phyloP scores from a whole-genome alignment of 2,888 invertebrate genomes.

The Strigamia maritima region DNA sequence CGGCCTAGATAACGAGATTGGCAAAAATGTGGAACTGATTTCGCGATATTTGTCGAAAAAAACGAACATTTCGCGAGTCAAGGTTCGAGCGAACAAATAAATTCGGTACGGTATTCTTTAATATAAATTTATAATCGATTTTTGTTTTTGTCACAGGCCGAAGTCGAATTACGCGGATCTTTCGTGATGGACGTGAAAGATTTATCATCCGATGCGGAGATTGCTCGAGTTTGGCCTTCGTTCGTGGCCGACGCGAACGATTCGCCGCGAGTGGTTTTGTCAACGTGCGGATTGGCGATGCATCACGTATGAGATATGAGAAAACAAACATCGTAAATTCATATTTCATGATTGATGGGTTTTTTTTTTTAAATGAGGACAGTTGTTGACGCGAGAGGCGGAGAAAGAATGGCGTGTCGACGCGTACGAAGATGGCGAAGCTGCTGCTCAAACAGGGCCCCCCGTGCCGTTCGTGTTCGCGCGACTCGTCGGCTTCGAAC shows the following conservation, averaged over 20 bases:
- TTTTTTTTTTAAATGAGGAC: background rate
- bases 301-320: conserved; percentile 61
- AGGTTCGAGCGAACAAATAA: too few species aligned
- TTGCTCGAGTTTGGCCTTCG: conserved; percentile 62
- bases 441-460: too few species aligned
- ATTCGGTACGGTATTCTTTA: too few species aligned
- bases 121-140: too few species aligned
- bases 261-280: conserved; percentile 65
- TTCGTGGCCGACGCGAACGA: conserved; percentile 65
- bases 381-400: background rate
- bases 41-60: too few species aligned
- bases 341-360: background rate
- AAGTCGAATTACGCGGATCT: too few species aligned
- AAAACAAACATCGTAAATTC: too few species aligned
- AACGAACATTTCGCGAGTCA: too few species aligned
- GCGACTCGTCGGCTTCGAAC: conserved; percentile 63
- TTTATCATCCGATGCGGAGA: conserved; percentile 59
- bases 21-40: too few species aligned
- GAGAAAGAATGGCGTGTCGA: background rate
- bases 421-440: background rate
- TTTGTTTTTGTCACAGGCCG: too few species aligned
- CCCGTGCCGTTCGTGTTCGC: conserved; percentile 57
- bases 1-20: too few species aligned
- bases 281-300: conserved; percentile 72
- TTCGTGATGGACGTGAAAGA: conserved; percentile 61